A percentile compares a stretch with the other conserved stretches of the same genome.
Conservation (phyloP, 2,797 vertebrate species). For the Sebastes cheni region DNA sequence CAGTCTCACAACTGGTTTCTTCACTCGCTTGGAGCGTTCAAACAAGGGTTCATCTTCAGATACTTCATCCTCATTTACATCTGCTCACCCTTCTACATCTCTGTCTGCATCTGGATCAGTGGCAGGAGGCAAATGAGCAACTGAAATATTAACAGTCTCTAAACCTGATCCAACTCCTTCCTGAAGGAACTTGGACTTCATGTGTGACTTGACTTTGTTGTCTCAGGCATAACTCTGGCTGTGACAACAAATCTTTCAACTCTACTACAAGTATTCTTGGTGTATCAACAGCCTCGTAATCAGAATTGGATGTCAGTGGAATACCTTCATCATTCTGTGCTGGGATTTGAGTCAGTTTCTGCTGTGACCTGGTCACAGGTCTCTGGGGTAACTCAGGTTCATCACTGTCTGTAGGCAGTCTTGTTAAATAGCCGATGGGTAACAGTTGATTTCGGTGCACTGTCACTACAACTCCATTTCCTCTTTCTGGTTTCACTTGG, state of each 20-base stretch:
- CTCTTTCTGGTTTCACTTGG: conserved; percentile 13
- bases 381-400: neutral
- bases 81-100: neutral
- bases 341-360: neutral
- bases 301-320: neutral
- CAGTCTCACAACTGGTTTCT: neutral
- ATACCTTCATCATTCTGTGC: neutral
- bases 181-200: neutral
- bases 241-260: neutral
- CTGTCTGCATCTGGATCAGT: no score
- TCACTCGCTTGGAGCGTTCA: neutral
- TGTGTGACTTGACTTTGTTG: neutral
- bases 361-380: no score
- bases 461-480: neutral
- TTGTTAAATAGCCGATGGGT: conserved; percentile 6
- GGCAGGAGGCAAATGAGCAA: no score
- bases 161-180: no score
- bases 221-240: neutral
- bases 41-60: neutral
- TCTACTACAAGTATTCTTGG: neutral
- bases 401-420: neutral
- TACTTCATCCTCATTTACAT: neutral
- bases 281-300: neutral
- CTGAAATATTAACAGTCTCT: no score
- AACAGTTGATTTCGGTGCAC: conserved; percentile 1